phyloP scores from a whole-genome alignment of 2,888 invertebrate genomes.

The Ceramica pisi region DNA sequence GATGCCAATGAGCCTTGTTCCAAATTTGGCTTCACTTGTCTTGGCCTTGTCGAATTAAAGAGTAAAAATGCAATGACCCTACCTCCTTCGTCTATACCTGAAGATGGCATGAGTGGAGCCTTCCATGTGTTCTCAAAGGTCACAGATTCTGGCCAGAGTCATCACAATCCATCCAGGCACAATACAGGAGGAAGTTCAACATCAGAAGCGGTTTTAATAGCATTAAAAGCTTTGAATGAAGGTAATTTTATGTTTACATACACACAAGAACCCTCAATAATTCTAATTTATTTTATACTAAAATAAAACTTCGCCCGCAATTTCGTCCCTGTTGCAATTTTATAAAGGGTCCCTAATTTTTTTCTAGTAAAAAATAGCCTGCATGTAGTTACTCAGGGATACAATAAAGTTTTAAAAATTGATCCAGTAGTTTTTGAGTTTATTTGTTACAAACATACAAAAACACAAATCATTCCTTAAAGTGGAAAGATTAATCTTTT shows the following conservation, averaged over 20 bases:
- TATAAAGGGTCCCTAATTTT: too few species aligned
- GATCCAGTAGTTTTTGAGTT: too few species aligned
- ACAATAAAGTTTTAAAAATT: too few species aligned
- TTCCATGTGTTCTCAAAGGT: conserved; percentile 83
- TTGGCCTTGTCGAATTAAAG: conserved; percentile 96
- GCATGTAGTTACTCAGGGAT: too few species aligned
- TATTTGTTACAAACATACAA: too few species aligned
- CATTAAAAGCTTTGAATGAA: conserved; percentile 87
- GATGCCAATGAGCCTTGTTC: conserved; percentile 97
- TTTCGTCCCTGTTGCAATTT: too few species aligned
- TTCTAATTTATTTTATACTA: too few species aligned
- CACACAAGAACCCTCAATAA: too few species aligned
- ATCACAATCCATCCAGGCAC: conserved; percentile 81
- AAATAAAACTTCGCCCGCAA: too few species aligned
- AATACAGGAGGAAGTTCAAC: conserved; percentile 87
- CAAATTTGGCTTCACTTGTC: conserved; percentile 97
- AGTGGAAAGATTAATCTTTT: too few species aligned
- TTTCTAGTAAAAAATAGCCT: too few species aligned
- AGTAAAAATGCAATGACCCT: conserved; percentile 75
- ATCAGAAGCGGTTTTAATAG: conserved; percentile 85
- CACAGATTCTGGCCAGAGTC: conserved; percentile 80
- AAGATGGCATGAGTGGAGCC: conserved; percentile 80
- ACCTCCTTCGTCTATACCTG: conserved; percentile 81
- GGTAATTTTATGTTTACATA: conserved; percentile 67
- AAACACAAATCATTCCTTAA: too few species aligned